phyloP scores from a whole-genome alignment of 2,113 vertebrate species.

The Nannospalax galili region DNA sequence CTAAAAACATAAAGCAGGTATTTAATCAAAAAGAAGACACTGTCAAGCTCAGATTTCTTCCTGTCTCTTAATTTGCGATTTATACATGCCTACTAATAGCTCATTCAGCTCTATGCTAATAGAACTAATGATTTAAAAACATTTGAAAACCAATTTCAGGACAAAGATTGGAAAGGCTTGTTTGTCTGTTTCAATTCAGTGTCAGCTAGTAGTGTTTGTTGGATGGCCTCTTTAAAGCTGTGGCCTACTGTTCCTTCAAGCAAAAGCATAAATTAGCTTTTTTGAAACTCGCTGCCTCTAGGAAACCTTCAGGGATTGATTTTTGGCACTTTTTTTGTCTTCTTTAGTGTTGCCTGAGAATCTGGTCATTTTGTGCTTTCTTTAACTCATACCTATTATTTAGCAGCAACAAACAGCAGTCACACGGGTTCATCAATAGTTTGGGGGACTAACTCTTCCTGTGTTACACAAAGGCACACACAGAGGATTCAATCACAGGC shows the following conservation, averaged over 20 bases:
- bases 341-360: neutral
- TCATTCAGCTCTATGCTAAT: conserved; percentile 69
- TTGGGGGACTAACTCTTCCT: neutral
- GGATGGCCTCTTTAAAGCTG: neutral
- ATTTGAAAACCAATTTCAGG: conserved; percentile 73
- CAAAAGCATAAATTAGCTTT: conserved; percentile 48
- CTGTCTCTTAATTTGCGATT: conserved; percentile 59
- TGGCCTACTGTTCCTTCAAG: conserved; percentile 18
- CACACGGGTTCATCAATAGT: neutral
- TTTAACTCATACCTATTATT: neutral
- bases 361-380: neutral
- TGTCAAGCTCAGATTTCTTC: conserved; percentile 60
- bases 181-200: conserved; percentile 35
- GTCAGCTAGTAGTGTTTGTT: conserved; percentile 15
- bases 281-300: conserved; percentile 21
- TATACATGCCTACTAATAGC: conserved; percentile 44
- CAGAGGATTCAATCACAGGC: neutral
- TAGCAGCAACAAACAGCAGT: neutral
- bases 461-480: neutral
- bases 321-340: neutral
- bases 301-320: neutral
- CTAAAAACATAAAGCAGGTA: conserved; percentile 2
- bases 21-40: conserved; percentile 70
- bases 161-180: conserved; percentile 51
- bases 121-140: conserved; percentile 64